These are phyloP conservation scores for Cataglyphis altisquamis DNA, from an alignment of 2,888 invertebrate genomes.

Conservation along the genomic window DNA sequence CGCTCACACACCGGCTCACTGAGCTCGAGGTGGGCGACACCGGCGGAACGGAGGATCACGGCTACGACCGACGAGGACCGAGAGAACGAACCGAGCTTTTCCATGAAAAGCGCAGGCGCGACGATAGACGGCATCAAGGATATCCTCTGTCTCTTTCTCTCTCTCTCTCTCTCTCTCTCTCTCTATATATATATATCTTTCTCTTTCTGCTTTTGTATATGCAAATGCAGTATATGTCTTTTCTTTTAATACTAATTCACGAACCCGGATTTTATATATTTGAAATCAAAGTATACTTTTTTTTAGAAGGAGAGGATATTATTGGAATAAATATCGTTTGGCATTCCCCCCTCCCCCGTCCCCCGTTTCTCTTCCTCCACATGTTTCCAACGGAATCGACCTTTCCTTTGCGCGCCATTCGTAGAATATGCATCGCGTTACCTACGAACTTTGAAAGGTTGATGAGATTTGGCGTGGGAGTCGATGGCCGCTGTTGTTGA, in stretches of 20 bases:
- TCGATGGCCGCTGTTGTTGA: conserved; percentile 28
- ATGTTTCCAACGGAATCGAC: background rate
- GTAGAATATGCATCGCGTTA: conserved; percentile 1
- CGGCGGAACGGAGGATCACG: conserved; percentile 74
- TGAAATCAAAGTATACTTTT: background rate
- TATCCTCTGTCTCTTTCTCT: background rate
- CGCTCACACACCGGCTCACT: conserved; percentile 80
- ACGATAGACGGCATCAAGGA: conserved; percentile 18
- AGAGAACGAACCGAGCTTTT: conserved; percentile 72
- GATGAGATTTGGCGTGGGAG: conserved; percentile 36
- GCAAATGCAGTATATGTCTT: background rate
- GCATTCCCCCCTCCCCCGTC: background rate
- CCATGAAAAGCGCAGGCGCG: conserved; percentile 69
- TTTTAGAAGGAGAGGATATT: background rate
- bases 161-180: background rate
- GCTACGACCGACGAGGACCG: conserved; percentile 75
- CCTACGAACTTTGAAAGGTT: conserved; percentile 42
- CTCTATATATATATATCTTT: background rate
- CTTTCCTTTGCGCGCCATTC: background rate
- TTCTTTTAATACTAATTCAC: conserved; percentile 38
- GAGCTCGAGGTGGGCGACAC: conserved; percentile 77
- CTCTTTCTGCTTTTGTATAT: conserved; percentile 8
- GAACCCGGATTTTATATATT: conserved; percentile 4
- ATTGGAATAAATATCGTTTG: conserved; percentile 1
- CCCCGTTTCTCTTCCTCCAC: background rate